Evolutionary conservation across 2,888 invertebrate species (phyloP).

Genomic region (Drosophila kuntzei): DNA sequence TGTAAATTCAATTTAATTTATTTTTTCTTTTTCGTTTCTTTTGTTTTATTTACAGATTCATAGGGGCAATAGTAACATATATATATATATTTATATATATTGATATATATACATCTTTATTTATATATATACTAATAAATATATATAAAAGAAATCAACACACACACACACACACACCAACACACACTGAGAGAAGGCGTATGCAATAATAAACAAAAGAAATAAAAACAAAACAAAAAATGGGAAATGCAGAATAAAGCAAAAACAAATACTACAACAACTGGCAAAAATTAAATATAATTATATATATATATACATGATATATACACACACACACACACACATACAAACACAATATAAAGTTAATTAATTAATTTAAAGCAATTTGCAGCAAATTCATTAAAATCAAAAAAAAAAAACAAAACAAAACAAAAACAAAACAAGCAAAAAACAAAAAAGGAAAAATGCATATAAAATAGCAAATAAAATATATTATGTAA

Average conservation of each 20-base stretch:
- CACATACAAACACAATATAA: conserved; percentile 17
- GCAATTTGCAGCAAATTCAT: conserved; percentile 40
- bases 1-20: conserved; percentile 34
- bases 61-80: conserved; percentile 77
- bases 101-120: conserved; percentile 51
- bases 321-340: conserved; percentile 34
- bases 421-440: no score
- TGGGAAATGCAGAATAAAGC: conserved; percentile 32
- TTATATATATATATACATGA: conserved; percentile 32
- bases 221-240: conserved; percentile 30
- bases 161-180: conserved; percentile 31
- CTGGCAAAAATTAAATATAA: conserved; percentile 29
- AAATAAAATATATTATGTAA: conserved; percentile 36
- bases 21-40: conserved; percentile 44
- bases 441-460: conserved; percentile 1
- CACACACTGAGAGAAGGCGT: conserved; percentile 30
- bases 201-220: conserved; percentile 27
- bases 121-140: conserved; percentile 46
- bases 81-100: conserved; percentile 42
- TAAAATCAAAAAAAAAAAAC: conserved; percentile 21
- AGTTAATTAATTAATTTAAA: conserved; percentile 57
- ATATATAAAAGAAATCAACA: conserved; percentile 41
- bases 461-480: conserved; percentile 30
- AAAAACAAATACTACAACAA: conserved; percentile 29
- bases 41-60: conserved; percentile 77